phyloP scores from a whole-genome alignment of 2,113 vertebrate genomes.

The Sialia sialis region DNA sequence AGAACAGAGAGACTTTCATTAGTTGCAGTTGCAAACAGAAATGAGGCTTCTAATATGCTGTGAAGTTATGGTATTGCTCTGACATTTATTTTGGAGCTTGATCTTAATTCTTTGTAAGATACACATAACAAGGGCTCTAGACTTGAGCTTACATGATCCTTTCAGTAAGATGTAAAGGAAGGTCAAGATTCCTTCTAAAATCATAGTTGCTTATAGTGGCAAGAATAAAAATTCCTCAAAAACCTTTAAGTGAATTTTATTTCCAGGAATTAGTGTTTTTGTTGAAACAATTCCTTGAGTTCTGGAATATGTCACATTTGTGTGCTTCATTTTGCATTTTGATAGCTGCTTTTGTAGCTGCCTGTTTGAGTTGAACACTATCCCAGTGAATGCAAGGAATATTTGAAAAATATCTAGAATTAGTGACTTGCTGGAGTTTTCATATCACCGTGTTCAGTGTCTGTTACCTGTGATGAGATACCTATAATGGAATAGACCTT shows the following conservation, averaged over 20 bases:
- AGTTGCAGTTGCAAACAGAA: not conserved
- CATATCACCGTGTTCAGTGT: accelerated
- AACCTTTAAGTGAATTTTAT: not conserved
- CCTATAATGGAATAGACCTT: not conserved
- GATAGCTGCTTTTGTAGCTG: not conserved
- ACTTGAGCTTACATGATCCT: not conserved
- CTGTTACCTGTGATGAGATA: not conserved
- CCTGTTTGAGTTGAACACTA: not conserved
- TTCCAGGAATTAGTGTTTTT: not conserved
- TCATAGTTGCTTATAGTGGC: not conserved
- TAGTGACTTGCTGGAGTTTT: not conserved
- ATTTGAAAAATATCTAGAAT: not conserved
- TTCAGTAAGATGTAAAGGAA: not conserved
- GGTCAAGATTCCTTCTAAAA: not conserved
- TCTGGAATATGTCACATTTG: not conserved
- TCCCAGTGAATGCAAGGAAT: not conserved
- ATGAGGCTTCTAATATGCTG: not conserved
- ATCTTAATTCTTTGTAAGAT: not conserved
- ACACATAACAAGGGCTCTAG: not conserved
- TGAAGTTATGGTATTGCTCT: not conserved
- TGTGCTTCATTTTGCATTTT: not conserved
- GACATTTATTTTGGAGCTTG: not conserved
- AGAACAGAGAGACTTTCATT: not conserved
- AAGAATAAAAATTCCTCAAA: not conserved
- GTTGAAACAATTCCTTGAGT: not conserved